phyloP scores from a whole-genome alignment of 2,888 invertebrate genomes.

The Eupithecia centaureata region DNA sequence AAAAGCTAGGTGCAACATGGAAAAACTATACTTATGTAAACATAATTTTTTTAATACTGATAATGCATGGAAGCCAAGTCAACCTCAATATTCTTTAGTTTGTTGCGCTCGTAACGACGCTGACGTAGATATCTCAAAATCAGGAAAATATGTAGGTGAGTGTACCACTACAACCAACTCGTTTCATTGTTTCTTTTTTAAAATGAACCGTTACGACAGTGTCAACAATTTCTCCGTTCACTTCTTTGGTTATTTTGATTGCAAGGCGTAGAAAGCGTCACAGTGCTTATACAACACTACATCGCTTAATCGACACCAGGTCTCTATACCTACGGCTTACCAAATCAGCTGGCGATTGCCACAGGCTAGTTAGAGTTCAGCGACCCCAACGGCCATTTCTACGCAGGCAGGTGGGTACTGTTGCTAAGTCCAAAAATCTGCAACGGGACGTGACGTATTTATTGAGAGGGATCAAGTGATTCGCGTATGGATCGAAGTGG shows the following conservation, averaged over 20 bases:
- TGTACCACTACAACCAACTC: slow-evolving; percentile 46
- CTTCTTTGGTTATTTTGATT: slow-evolving; percentile 74
- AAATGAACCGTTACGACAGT: slow-evolving; percentile 62
- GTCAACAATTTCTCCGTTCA: slow-evolving; percentile 77
- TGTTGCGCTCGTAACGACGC: neutral
- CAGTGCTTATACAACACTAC: slow-evolving; percentile 74
- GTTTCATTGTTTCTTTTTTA: slow-evolving; percentile 64
- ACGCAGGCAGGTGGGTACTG: slow-evolving; percentile 55
- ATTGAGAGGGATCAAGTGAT: slow-evolving; percentile 17
- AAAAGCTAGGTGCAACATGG: neutral
- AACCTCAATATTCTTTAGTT: neutral
- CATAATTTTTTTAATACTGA: neutral
- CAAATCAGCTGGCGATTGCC: slow-evolving; percentile 64
- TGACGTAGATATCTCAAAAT: slow-evolving; percentile 17
- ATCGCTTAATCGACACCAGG: slow-evolving; percentile 59
- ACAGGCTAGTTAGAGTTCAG: slow-evolving; percentile 62
- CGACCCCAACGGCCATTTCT: slow-evolving; percentile 63
- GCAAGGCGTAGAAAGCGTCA: slow-evolving; percentile 75
- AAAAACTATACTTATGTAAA: neutral
- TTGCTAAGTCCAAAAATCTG: slow-evolving; percentile 46
- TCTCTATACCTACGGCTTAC: slow-evolving; percentile 54
- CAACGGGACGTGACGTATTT: slow-evolving; percentile 17
- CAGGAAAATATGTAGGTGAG: slow-evolving; percentile 35
- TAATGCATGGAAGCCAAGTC: no score
- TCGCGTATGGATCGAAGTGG: slow-evolving; percentile 6